Conservation (phyloP, 2,797 vertebrate species). For the Champsocephalus gunnari region DNA sequence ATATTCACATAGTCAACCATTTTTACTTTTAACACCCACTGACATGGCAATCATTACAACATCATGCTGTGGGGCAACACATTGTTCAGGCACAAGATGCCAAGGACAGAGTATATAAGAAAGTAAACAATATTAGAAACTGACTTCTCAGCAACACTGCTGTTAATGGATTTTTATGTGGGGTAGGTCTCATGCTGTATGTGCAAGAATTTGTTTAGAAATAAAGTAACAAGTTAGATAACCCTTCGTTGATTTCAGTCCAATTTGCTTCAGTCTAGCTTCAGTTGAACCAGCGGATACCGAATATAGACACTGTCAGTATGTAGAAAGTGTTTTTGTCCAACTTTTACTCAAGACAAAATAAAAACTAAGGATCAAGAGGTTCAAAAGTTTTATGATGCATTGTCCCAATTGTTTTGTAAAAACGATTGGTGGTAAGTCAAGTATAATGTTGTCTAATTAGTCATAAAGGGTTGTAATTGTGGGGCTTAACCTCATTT, state of each 20-base stretch:
- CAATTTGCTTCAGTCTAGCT: background rate
- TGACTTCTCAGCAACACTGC: background rate
- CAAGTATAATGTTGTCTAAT: slow-evolving; percentile 28
- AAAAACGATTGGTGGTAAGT: background rate
- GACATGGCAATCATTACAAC: slow-evolving; percentile 16
- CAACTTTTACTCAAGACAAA: background rate
- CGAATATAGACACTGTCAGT: background rate
- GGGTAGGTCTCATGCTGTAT: background rate
- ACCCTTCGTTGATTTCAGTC: background rate
- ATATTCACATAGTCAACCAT: background rate
- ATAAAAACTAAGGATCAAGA: background rate
- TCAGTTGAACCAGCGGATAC: background rate
- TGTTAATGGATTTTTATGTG: background rate
- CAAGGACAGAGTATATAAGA: background rate
- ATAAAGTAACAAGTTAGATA: background rate
- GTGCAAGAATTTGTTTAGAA: background rate
- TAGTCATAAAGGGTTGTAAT: slow-evolving; percentile 2
- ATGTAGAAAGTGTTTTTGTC: background rate
- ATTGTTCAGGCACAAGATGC: background rate
- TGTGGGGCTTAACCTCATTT: slow-evolving; percentile 11
- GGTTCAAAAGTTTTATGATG: background rate
- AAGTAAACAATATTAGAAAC: background rate
- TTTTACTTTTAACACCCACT: slow-evolving; percentile 4
- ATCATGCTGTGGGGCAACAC: background rate
- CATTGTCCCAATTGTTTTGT: background rate